Base-by-base conservation (phyloP, 1,140 invertebrate species). In the Drosophila nasuta region DNA sequence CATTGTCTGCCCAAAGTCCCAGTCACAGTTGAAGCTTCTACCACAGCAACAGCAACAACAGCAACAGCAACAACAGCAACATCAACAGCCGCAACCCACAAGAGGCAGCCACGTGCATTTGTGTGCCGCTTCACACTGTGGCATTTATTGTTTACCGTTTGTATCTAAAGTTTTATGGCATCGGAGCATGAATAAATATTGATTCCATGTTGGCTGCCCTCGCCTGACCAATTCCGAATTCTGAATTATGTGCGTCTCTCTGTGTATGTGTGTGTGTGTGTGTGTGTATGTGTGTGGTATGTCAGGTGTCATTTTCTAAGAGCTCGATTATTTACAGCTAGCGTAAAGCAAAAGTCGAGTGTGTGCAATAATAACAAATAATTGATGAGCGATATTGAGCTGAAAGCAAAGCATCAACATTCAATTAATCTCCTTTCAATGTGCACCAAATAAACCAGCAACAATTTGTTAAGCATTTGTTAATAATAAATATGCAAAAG, bases 121-220 rank as follows among this genome's bases (percentile, higher is more conserved):
- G 67, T 79, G 43, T 66, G 66, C 8, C 35, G 6, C 45, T 66
- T 79, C 60, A 66, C 66, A 75, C 35, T 66, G 56, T 76, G 45
- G 64, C 69, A 72, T 72, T 77, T 73, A 77, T 79, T 79, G 77
- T 72, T 76, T 66, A 76, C 51, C 67, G 67, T 76, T 76, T 76
- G 56, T 72, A 63, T 65, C 72, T 33, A 78, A 65, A 65, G 48
- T 75, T 75, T 70, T 75, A 71, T 75, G 45, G 43, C 63, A 64
- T 54, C 64, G 73, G 59, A 45, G 66, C 56, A 74, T 74, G 38
- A 63, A 77, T 71, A 65, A 62, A 71, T 78, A 75, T 78, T 75
- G 75, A 77, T 77, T 77, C 71, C 25, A 54, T 45, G 51, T 57
- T 28, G 25, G 11, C 25, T 17, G 30, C n/a, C n/a, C 49, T 25